Evolutionary conservation across 2,113 vertebrate genomes (phyloP), one percentile per base, ranked within the genome.

Genomic region (Orycteropus afer): DNA sequence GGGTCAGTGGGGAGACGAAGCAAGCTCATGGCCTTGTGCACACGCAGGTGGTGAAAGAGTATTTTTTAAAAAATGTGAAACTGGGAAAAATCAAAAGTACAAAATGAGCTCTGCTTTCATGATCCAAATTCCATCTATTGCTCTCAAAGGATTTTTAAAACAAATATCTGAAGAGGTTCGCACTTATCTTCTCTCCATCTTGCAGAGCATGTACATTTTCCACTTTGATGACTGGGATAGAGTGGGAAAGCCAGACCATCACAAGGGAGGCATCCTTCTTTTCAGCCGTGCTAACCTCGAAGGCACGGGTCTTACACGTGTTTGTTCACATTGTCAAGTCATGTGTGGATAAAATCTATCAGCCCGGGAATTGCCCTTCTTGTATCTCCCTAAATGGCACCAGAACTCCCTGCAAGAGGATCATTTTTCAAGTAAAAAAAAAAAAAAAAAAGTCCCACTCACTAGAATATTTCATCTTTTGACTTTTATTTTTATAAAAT

Each of bases 1-100:
- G 22, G 87, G 61, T 96, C 92, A 97, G 45, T 10, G 87, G 82
- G 95, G 95, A 97, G 93, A 93, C 65, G 77, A 92, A 86, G 83
- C 77, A 90, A 86, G 49, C 65, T 86, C 32, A 55, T 96, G 10
- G 7, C 47, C 96, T 57, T n/a, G 89, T 94, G 78, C 89, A 79
- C 90, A 34, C 0, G 18, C 63, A 97, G 73, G 78, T 81, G 94
- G 47, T 14, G 17, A 95, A 96, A 97, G 96, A 93, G 37, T 15
- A 23, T 73, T 76, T 89, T 91, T 88, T 3, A 10, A 27, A 91
- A 37, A 87, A 97, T 78, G 55, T 53, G 78, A 92, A 95, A 89
- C 67, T 89, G 83, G 80, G 25, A 95, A 96, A 94, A 96, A 95
- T 95, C 92, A 95, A 93, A 95, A 96, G 89, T 82, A 96, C 65